These are phyloP conservation scores for Marcusenius ussheri DNA, from an alignment of 2,113 vertebrate species.

Conservation along the genomic window DNA sequence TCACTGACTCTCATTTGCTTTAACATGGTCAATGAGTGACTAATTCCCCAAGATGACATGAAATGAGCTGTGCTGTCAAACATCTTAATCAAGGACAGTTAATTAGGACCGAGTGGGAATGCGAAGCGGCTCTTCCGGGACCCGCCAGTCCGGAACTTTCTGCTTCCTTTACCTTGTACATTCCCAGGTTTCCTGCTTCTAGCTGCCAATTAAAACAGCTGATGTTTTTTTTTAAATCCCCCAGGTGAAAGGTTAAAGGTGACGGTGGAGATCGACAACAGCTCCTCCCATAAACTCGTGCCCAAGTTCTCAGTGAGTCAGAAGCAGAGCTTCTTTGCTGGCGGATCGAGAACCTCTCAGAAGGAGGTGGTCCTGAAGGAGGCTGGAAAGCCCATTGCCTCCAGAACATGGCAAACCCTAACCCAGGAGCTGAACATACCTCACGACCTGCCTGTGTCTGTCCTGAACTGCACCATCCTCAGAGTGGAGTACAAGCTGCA, in stretches of 20 bases:
- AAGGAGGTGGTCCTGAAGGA: conserved; percentile 31
- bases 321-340: conserved; percentile 38
- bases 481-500: conserved; percentile 52
- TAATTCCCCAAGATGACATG: background rate
- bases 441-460: background rate
- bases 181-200: background rate
- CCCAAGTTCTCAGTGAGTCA: conserved; percentile 48
- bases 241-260: conserved; percentile 48
- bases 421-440: conserved; percentile 43
- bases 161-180: background rate
- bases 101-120: background rate
- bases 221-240: background rate
- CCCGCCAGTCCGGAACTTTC: background rate
- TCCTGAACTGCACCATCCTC: conserved; percentile 51
- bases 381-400: conserved; percentile 25
- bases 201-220: background rate
- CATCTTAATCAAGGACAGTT: background rate
- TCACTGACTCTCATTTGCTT: background rate
- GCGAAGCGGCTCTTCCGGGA: background rate
- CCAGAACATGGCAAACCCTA: conserved; percentile 32
- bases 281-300: conserved; percentile 46
- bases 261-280: conserved; percentile 47
- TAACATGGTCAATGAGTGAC: background rate
- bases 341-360: conserved; percentile 17
- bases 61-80: background rate